A percentile compares a stretch with the other conserved stretches of the same genome.
phyloP scores from a whole-genome alignment of 2,888 invertebrate species.

The Pandemis cinnamomeana region DNA sequence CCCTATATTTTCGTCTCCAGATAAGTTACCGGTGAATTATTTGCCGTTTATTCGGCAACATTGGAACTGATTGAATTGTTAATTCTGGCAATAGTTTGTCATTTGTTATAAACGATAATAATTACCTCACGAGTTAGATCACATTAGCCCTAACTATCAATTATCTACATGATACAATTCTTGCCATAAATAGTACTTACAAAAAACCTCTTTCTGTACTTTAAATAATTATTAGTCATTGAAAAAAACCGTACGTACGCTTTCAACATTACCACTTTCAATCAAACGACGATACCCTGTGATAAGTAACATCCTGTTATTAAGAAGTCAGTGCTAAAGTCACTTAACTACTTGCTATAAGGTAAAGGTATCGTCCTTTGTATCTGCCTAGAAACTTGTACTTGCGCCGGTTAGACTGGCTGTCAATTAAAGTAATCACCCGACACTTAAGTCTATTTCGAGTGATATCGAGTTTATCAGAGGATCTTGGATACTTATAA shows the following conservation, averaged over 20 bases:
- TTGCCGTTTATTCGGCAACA: not conserved
- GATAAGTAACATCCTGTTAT: not conserved
- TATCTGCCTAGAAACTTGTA: not conserved
- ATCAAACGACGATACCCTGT: not conserved
- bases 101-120: no score
- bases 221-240: no score
- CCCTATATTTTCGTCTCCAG: not conserved
- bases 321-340: no score
- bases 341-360: not conserved
- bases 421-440: not conserved
- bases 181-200: no score
- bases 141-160: no score
- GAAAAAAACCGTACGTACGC: no score
- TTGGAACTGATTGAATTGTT: not conserved
- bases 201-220: no score
- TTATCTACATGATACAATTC: no score
- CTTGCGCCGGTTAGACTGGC: not conserved
- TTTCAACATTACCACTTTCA: no score
- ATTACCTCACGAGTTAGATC: no score
- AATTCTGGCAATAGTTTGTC: no score
- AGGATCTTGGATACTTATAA: slow-evolving; percentile 13
- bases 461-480: slow-evolving; percentile 13
- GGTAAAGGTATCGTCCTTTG: not conserved
- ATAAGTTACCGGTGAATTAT: not conserved
- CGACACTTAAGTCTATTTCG: not conserved